phyloP scores from a whole-genome alignment of 2,888 invertebrate genomes.

The Drosophila colorata region DNA sequence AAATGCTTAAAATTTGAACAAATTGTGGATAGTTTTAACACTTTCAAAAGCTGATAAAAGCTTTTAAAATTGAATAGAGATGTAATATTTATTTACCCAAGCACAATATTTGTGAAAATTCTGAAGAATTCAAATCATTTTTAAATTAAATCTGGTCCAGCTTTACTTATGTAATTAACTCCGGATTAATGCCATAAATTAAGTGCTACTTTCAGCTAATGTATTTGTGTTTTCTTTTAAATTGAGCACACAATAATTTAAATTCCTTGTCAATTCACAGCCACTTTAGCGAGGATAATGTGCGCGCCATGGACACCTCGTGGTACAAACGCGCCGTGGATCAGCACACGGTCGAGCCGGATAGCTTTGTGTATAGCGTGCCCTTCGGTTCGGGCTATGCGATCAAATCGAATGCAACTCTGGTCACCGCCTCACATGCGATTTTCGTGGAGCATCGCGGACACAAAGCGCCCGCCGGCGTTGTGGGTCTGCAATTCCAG shows the following conservation, averaged over 20 bases:
- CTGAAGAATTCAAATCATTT: too few species aligned
- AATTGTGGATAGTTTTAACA: too few species aligned
- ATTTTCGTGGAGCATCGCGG: conserved; percentile 94
- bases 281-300: conserved; percentile 92
- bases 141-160: too few species aligned
- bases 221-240: neutral
- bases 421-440: conserved; percentile 96
- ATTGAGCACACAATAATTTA: neutral
- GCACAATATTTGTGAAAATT: too few species aligned
- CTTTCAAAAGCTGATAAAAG: too few species aligned
- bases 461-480: conserved; percentile 94
- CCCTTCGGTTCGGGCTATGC: conserved; percentile 85
- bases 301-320: conserved; percentile 93
- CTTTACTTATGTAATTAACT: too few species aligned
- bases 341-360: conserved; percentile 93
- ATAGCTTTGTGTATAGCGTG: conserved; percentile 95
- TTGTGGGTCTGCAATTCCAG: conserved; percentile 95
- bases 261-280: conserved; percentile 85
- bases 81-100: too few species aligned
- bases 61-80: too few species aligned
- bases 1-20: too few species aligned
- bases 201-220: neutral
- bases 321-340: conserved; percentile 97
- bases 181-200: too few species aligned
- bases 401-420: conserved; percentile 86